A percentile compares a stretch with the other conserved stretches of the same genome.
Conservation (phyloP, 2,113 vertebrate genomes). For the Platycercus adscitus region DNA sequence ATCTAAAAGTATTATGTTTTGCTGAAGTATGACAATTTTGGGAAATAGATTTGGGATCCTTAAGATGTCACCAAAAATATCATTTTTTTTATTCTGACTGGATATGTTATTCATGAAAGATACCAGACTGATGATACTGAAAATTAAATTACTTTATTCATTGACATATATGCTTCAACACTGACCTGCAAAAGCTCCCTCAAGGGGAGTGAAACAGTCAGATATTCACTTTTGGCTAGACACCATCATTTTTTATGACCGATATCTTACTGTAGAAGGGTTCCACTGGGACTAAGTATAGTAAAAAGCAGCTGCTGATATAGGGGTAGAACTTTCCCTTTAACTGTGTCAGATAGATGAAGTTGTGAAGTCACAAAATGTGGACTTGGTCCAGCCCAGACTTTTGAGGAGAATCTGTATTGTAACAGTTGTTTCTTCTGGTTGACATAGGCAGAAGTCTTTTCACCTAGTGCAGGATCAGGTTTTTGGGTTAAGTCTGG, state of each 20-base stretch:
- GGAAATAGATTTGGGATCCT: neutral
- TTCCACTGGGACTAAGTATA: neutral
- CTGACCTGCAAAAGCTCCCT: neutral
- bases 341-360: neutral
- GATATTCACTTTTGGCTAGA: neutral
- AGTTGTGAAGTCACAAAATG: neutral
- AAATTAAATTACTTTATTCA: neutral
- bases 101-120: neutral
- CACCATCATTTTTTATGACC: neutral
- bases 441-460: neutral
- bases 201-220: neutral
- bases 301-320: neutral
- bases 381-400: neutral
- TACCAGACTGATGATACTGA: neutral
- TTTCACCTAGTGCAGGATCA: neutral
- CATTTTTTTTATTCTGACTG: neutral
- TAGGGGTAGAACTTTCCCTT: neutral
- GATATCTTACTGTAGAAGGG: neutral
- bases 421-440: neutral
- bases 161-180: neutral
- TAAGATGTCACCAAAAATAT: neutral
- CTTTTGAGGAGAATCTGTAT: neutral
- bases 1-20: neutral
- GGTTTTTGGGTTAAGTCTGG: neutral
- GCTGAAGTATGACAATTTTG: neutral